These are phyloP conservation scores for Rhadina sibilatrix DNA, from an alignment of 2,113 vertebrate genomes.

Conservation along the genomic window DNA sequence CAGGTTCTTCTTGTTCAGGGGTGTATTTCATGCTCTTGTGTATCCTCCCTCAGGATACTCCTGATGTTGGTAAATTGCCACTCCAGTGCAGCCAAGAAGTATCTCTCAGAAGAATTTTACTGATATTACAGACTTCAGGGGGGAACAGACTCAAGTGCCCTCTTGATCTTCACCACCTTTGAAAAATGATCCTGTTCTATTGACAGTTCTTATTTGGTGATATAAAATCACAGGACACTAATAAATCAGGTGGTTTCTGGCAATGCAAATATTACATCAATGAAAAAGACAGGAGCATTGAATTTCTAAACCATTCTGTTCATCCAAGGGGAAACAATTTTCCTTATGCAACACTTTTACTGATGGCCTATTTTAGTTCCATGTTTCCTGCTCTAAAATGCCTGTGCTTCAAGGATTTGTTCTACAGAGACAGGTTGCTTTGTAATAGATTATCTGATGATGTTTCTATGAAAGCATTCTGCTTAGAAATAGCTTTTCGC, in stretches of 20 bases:
- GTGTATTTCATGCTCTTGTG: background rate
- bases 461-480: background rate
- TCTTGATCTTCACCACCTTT: background rate
- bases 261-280: background rate
- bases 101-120: background rate
- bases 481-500: background rate
- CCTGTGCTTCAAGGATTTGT: background rate
- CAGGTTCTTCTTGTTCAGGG: background rate
- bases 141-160: rapidly evolving
- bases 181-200: background rate
- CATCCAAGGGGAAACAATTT: background rate
- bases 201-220: background rate
- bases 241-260: background rate
- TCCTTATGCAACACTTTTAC: background rate
- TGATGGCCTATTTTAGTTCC: background rate
- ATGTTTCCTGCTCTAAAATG: background rate
- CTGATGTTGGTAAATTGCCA: background rate
- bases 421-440: background rate
- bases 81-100: background rate
- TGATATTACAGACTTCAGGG: rapidly evolving
- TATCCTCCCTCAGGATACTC: background rate
- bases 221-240: background rate
- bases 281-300: background rate
- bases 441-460: background rate
- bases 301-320: background rate